These are phyloP conservation scores for Anoplopoma fimbria DNA, from an alignment of 2,113 vertebrate genomes.

Conservation along the genomic window DNA sequence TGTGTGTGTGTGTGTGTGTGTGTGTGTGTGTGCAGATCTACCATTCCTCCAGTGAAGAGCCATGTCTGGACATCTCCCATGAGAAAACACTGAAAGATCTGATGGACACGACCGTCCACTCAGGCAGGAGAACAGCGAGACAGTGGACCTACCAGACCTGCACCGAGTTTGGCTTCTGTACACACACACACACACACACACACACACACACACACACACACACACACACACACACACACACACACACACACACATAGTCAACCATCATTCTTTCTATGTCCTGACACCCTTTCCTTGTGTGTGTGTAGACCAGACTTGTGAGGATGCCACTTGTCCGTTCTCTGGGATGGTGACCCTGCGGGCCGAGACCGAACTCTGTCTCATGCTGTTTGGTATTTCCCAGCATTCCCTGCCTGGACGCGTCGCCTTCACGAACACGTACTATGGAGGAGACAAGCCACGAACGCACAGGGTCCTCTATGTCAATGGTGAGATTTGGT, in stretches of 20 bases:
- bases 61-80: conserved; percentile 82
- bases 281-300: conserved; percentile 12
- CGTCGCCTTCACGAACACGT: conserved; percentile 86
- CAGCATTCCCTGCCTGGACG: conserved; percentile 70
- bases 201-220: conserved; percentile 1
- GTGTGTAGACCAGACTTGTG: conserved; percentile 86
- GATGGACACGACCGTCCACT: conserved; percentile 64
- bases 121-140: conserved; percentile 61
- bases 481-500: conserved; percentile 80
- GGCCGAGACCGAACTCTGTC: conserved; percentile 79
- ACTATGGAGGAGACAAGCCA: conserved; percentile 83
- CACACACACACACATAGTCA: neutral
- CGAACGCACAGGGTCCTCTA: conserved; percentile 82
- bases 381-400: conserved; percentile 84
- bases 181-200: conserved; percentile 34
- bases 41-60: conserved; percentile 54
- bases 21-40: conserved; percentile 74
- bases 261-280: accelerated
- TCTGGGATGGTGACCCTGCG: conserved; percentile 80
- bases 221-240: neutral
- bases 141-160: conserved; percentile 91
- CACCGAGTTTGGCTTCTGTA: conserved; percentile 91
- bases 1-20: conserved; percentile 3
- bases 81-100: conserved; percentile 75
- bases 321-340: conserved; percentile 84